Evolutionary conservation across 2,888 invertebrate species (phyloP), one percentile per base, ranked within the genome.

Genomic region (Oligia latruncula): DNA sequence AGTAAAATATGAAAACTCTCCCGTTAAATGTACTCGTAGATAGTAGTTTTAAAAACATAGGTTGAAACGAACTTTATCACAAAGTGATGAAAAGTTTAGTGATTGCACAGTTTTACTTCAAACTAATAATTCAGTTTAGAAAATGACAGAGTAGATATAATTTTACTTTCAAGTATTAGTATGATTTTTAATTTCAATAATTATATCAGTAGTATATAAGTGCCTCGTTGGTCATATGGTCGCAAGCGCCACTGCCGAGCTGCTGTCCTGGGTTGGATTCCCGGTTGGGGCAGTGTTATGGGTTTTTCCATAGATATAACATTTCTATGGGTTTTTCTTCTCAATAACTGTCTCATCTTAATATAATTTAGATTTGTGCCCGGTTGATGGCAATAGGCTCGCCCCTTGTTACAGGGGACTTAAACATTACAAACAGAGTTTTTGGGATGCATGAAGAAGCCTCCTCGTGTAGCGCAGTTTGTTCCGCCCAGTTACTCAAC

Each of bases 1-100:
- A 71, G 35, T 40, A 46, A 60, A 71, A 79, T 60, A 67, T 55
- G 78, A 55, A 68, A 71, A n/a, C 52, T 60, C 17, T 43, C 29
- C 8, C 66, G 0, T 64, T 35, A 20, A 70, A 43, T 40, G n/a
- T n/a, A n/a, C n/a, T n/a, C n/a, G n/a, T 52, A n/a, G 29, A 49
- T 23, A 6, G 23, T 64, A 46, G n/a, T 55, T 80, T 35, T 11
- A 62, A 43, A 71, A n/a, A n/a, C 71, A n/a, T 58, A 11, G 6
- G 8, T 23, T 17, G 60, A 23, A 17, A 15, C n/a, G 0, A 40
- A 71, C 20, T 23, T 35, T 8, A 52, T 20, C 40, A 17, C 55
- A 40, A 71, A 40, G 1, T 40, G 6, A 71, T 40, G 40, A 17
- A 4, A 17, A 23, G 8, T 35, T 71, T 58, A 58, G 35, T 23